Base-by-base conservation (phyloP, 1,140 invertebrate species). In the Asbolus verrucosus region DNA sequence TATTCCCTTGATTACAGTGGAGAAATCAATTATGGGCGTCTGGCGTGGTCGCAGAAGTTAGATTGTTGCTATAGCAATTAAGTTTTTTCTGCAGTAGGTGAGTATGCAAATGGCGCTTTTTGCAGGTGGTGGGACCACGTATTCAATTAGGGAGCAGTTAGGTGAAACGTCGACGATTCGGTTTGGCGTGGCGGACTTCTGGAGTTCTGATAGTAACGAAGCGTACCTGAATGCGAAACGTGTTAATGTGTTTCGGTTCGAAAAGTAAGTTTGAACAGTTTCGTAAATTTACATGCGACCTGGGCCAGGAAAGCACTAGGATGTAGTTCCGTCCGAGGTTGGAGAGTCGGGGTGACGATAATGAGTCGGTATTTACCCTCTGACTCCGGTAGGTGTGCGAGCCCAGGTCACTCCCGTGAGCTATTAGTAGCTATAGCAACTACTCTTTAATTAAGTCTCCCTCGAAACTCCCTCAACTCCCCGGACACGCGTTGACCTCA, bases 371-470 rank as follows among this genome's bases (percentile, higher is more conserved):
- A 68, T 71, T 71, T 71, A 71, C 70, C 70, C 70, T 71, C 70
- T 70, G 71, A 67, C 68, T 66, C 67, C 30, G 61, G 67, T 65
- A 74, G 72, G 70, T 74, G 74, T 70, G 50, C 21, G 65, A 46
- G 69, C 67, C 31, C 72, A 75, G 72, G 74, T 77, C 72, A 70
- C 65, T 68, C 65, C 39, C 54, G 60, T 66, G 54, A 67, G 69
- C 76, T 76, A 77, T 77, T 77, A 77, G 76, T 77, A 76, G 63
- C 76, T 77, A 76, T 77, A 73, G 76, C 76, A 75, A 77, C 76
- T 69, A 66, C 73, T 73, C 73, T 76, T 75, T 77, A 77, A 77
- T 77, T 77, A 76, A 77, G 76, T 75, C 70, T 68, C 68, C 62
- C 67, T 41, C 38, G 54, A 65, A 46, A 27, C 61, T 67, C 59